phyloP scores from a whole-genome alignment of 2,113 vertebrate genomes.

The Amia ocellicauda region DNA sequence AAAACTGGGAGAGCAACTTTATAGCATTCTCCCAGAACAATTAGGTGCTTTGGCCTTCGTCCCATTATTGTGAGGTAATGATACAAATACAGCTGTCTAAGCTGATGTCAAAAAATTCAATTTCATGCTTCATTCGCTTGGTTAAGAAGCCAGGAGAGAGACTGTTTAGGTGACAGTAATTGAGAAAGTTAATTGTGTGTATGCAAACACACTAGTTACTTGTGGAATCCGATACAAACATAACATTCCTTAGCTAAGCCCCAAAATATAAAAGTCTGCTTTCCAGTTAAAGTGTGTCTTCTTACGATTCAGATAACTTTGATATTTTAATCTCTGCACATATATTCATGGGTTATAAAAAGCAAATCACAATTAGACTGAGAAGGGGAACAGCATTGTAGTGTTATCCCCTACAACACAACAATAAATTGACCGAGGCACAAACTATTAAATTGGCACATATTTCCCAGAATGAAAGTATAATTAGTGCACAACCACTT shows the following conservation, averaged over 20 bases:
- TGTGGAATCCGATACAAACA: background rate
- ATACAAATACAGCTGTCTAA: slow-evolving; percentile 35
- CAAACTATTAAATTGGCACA: background rate
- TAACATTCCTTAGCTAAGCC: background rate
- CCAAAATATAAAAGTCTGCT: background rate
- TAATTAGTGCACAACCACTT: background rate
- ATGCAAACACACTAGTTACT: slow-evolving; percentile 46
- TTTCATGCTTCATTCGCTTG: slow-evolving; percentile 52
- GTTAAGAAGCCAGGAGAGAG: slow-evolving; percentile 40
- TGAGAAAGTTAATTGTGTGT: slow-evolving; percentile 38
- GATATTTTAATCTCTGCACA: background rate
- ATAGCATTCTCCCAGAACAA: slow-evolving; percentile 29
- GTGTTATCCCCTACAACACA: background rate
- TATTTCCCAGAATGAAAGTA: slow-evolving; percentile 4
- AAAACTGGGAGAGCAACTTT: slow-evolving; percentile 39
- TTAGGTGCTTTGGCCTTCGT: slow-evolving; percentile 31
- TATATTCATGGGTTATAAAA: too few species aligned
- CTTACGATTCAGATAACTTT: too few species aligned
- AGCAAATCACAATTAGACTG: too few species aligned
- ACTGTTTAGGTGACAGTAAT: slow-evolving; percentile 38
- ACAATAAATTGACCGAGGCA: background rate
- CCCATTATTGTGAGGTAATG: slow-evolving; percentile 38
- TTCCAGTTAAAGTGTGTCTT: background rate
- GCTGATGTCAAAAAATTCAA: slow-evolving; percentile 40
- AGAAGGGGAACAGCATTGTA: background rate